A percentile compares a stretch with the other conserved stretches of the same genome.
These are phyloP conservation scores for Anoplopoma fimbria DNA, from an alignment of 2,113 vertebrate genomes.

Conservation along the genomic window DNA sequence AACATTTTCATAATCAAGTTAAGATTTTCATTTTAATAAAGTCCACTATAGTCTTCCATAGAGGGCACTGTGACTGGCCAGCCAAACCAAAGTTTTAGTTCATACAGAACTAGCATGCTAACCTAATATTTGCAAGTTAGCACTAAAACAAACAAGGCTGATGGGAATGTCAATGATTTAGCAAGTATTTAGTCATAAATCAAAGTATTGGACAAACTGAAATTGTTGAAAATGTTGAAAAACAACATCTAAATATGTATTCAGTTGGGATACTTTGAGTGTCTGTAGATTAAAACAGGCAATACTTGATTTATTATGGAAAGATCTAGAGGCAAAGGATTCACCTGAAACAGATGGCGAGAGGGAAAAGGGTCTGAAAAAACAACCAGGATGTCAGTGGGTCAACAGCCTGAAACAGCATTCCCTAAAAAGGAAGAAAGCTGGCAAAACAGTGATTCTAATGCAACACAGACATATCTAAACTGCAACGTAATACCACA, in stretches of 20 bases:
- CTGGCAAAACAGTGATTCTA: background rate
- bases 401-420: conserved; percentile 21
- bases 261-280: background rate
- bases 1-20: too few species aligned
- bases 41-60: background rate
- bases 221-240: background rate
- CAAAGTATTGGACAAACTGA: background rate
- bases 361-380: background rate
- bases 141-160: background rate
- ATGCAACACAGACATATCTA: background rate
- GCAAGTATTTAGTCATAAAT: background rate
- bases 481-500: background rate
- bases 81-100: background rate
- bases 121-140: background rate
- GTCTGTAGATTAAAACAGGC: background rate
- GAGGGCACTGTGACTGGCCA: background rate
- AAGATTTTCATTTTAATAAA: background rate
- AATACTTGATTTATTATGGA: background rate
- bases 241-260: background rate
- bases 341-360: background rate
- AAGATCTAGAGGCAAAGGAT: background rate
- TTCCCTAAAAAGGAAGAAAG: background rate
- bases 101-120: background rate
- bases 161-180: background rate
- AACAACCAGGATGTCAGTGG: conserved; percentile 11